Evolutionary conservation across 2,888 invertebrate species (phyloP).

Genomic region (Ptychoptera albimana): DNA sequence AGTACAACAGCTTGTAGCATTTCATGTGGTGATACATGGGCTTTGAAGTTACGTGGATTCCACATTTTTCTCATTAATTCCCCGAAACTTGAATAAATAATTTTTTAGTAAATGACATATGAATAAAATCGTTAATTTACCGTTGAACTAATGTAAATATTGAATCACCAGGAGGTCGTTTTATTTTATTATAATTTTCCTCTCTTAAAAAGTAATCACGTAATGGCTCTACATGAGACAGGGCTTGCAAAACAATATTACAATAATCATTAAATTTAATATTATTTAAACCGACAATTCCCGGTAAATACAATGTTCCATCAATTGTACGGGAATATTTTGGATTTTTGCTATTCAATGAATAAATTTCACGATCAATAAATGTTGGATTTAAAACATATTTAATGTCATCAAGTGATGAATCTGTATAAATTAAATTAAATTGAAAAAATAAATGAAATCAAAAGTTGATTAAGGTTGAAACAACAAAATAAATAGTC

Average conservation of each 20-base stretch:
- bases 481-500: constrained; percentile 25
- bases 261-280: constrained; percentile 99
- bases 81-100: constrained; percentile 43
- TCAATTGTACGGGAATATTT: constrained; percentile 91
- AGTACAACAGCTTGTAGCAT: constrained; percentile 97
- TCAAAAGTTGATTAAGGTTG: too few relatives aligned
- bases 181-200: constrained; percentile 76
- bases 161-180: constrained; percentile 90
- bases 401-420: constrained; percentile 94
- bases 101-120: neutral
- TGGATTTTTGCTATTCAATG: constrained; percentile 49
- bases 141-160: constrained; percentile 74
- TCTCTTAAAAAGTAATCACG: constrained; percentile 91
- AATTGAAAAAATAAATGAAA: neutral
- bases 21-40: constrained; percentile 99
- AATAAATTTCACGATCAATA: constrained; percentile 61
- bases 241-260: constrained; percentile 90
- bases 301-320: constrained; percentile 91
- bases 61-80: constrained; percentile 93
- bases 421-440: constrained; percentile 41
- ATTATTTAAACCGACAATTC: constrained; percentile 94
- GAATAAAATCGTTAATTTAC: neutral
- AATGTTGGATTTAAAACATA: constrained; percentile 98
- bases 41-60: constrained; percentile 98
- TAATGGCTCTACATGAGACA: constrained; percentile 88